These are phyloP conservation scores for Halcyon senegalensis DNA, from an alignment of 2,113 vertebrate species.

Conservation along the genomic window DNA sequence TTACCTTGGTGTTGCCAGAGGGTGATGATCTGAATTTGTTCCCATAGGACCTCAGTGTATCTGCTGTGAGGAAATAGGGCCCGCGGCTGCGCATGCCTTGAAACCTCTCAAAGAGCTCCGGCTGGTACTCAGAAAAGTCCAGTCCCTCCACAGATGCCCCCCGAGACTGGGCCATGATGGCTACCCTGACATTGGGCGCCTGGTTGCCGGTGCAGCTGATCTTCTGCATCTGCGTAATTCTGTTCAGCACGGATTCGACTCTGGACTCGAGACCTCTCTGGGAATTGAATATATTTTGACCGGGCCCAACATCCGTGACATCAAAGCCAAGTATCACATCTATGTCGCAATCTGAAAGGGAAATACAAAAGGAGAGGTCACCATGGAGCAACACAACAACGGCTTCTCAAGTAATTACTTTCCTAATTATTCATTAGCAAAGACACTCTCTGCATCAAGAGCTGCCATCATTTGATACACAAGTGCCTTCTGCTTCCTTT, in stretches of 20 bases:
- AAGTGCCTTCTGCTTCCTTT: neutral
- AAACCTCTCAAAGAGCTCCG: conserved; percentile 81
- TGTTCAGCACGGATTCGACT: conserved; percentile 81
- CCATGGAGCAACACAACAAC: neutral
- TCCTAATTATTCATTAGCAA: neutral
- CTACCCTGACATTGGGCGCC: conserved; percentile 81
- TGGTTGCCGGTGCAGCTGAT: conserved; percentile 87
- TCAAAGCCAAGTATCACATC: conserved; percentile 95
- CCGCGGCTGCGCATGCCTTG: conserved; percentile 78
- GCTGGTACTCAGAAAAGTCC: conserved; percentile 82
- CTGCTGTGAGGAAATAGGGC: conserved; percentile 82
- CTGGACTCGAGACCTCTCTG: conserved; percentile 86
- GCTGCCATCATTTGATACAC: neutral
- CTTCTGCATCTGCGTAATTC: conserved; percentile 84
- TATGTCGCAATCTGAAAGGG: conserved; percentile 82
- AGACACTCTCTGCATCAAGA: neutral
- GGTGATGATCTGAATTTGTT: conserved; percentile 78
- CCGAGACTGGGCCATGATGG: conserved; percentile 79
- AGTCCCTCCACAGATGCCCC: conserved; percentile 79
- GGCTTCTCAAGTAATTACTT: neutral
- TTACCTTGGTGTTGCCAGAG: conserved; percentile 82
- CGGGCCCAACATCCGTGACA: conserved; percentile 64
- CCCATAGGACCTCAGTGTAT: conserved; percentile 84
- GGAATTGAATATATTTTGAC: conserved; percentile 83
- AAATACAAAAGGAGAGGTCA: neutral